Evolutionary conservation across 2,113 vertebrate species (phyloP).

Genomic region (Dryoscopus gambensis): DNA sequence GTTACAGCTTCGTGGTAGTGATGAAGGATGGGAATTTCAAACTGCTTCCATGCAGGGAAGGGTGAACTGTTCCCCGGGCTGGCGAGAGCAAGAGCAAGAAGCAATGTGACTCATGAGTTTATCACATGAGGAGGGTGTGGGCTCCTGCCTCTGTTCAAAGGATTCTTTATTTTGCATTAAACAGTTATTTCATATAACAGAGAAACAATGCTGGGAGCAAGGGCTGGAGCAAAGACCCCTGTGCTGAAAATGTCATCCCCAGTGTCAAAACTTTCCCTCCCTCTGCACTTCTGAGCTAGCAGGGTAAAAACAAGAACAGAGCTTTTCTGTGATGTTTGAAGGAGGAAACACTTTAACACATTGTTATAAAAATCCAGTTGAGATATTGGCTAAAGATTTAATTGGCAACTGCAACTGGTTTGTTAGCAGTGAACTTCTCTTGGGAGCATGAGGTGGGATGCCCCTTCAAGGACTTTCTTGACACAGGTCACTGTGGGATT

Average conservation of each 20-base stretch:
- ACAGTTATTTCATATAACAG: background rate
- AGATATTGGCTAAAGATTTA: background rate
- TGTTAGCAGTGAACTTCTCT: background rate
- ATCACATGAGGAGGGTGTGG: background rate
- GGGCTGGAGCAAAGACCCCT: background rate
- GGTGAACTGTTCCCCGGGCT: background rate
- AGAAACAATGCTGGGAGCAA: background rate
- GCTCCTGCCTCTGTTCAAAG: background rate
- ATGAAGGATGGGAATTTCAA: background rate
- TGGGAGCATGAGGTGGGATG: background rate
- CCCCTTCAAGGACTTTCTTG: background rate
- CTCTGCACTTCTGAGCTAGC: background rate
- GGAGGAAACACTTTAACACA: background rate
- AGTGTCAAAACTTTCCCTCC: background rate
- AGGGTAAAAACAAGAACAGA: background rate
- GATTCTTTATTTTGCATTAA: conserved; percentile 21
- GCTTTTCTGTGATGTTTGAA: background rate
- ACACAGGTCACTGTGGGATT: background rate
- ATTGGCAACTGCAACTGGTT: background rate
- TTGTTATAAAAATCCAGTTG: background rate
- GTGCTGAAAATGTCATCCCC: background rate
- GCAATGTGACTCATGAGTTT: background rate
- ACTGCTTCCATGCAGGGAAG: background rate
- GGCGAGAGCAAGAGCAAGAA: background rate
- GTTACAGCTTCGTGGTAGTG: background rate